Conservation (phyloP, 2,888 invertebrate genomes). For the Cephus sareptanus region DNA sequence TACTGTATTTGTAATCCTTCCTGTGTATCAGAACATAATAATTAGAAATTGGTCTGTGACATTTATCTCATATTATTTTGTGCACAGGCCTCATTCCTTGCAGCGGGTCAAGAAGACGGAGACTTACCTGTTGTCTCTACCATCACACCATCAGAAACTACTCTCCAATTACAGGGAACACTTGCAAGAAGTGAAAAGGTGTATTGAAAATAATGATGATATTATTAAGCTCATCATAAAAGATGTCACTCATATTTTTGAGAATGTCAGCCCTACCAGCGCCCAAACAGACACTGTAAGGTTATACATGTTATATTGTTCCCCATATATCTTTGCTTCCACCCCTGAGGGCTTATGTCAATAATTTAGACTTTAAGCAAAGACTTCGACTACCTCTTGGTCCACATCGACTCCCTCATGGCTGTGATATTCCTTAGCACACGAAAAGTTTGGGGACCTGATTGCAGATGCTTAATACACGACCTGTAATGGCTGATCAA, state of each 20-base stretch:
- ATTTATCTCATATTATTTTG: conserved; percentile 13
- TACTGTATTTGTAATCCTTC: not conserved
- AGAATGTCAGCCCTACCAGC: conserved; percentile 72
- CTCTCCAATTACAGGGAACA: conserved; percentile 82
- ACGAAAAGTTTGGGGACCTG: conserved; percentile 53
- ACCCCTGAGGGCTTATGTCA: not conserved
- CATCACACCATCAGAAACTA: conserved; percentile 79
- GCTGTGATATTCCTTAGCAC: conserved; percentile 14
- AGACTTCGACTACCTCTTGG: not conserved
- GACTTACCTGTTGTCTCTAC: conserved; percentile 78
- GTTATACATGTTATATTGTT: conserved; percentile 9
- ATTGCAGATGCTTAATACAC: conserved; percentile 56
- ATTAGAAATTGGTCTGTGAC: conserved; percentile 7
- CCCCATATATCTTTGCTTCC: not conserved
- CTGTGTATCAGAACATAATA: not conserved
- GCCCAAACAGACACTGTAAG: conserved; percentile 59
- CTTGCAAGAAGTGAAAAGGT: conserved; percentile 78
- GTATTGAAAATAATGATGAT: conserved; percentile 80
- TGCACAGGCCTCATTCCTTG: conserved; percentile 78
- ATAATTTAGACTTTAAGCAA: not conserved
- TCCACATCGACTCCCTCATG: not conserved
- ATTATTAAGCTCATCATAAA: conserved; percentile 79
- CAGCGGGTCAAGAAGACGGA: conserved; percentile 82
- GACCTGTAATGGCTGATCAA: conserved; percentile 66
- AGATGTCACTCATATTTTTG: conserved; percentile 86